phyloP scores from a whole-genome alignment of 2,888 invertebrate species.

The Chrysotoxum bicinctum region DNA sequence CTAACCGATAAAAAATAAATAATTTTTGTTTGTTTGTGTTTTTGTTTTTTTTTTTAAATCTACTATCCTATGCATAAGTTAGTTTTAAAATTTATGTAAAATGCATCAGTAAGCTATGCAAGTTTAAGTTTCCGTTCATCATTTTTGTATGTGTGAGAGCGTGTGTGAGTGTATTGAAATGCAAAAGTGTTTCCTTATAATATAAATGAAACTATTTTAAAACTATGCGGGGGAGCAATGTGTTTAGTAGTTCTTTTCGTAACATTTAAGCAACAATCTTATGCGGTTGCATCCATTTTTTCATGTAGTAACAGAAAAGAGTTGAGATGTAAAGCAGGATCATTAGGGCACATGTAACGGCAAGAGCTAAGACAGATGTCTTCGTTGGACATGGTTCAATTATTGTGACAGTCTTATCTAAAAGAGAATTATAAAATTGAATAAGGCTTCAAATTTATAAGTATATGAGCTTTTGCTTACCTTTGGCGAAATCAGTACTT shows the following conservation, averaged over 20 bases:
- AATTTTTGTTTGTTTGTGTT: constrained; percentile 1
- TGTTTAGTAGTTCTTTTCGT: background rate
- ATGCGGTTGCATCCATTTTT: constrained; percentile 93
- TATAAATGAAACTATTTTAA: constrained; percentile 41
- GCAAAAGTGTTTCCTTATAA: background rate
- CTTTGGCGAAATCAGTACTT: constrained; percentile 88
- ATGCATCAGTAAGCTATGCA: background rate
- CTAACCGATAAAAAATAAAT: constrained; percentile 46
- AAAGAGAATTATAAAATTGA: constrained; percentile 70
- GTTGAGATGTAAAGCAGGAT: constrained; percentile 95
- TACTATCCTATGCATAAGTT: background rate
- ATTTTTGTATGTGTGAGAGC: background rate
- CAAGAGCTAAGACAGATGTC: constrained; percentile 93
- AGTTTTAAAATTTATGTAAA: background rate
- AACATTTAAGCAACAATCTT: constrained; percentile 87
- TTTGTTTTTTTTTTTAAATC: background rate
- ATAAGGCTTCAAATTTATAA: background rate
- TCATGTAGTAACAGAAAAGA: constrained; percentile 95
- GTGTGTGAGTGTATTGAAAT: background rate
- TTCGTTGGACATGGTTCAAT: constrained; percentile 96
- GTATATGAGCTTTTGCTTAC: constrained; percentile 79
- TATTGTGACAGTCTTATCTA: constrained; percentile 94
- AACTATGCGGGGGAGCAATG: constrained; percentile 48
- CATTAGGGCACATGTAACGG: constrained; percentile 94
- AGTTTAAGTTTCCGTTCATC: background rate